Conservation (phyloP, 2,888 invertebrate species). For the Suillia variegata region DNA sequence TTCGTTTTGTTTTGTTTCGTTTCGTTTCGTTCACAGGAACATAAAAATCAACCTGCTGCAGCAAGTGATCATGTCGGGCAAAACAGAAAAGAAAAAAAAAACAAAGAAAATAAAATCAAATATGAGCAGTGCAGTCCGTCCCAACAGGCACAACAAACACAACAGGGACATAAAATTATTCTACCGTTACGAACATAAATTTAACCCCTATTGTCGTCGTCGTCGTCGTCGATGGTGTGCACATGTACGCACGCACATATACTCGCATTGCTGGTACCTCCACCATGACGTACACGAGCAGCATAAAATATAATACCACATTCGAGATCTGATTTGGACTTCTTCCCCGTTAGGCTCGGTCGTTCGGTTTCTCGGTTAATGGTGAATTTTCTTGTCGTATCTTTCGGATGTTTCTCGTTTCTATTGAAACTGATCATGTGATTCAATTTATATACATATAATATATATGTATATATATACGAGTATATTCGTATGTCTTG, state of each 20-base stretch:
- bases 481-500: no score
- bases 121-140: neutral
- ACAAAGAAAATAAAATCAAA: neutral
- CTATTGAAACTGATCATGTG: constrained; percentile 16
- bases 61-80: constrained; percentile 21
- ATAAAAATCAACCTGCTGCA: constrained; percentile 25
- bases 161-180: constrained; percentile 34
- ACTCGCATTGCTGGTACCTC: no score
- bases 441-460: neutral
- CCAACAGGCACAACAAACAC: constrained; percentile 1
- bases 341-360: neutral
- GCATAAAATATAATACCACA: no score
- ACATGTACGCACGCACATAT: neutral
- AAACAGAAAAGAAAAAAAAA: constrained; percentile 1
- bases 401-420: constrained; percentile 13
- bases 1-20: no score
- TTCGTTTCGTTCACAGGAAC: constrained; percentile 15
- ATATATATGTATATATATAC: no score
- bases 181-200: constrained; percentile 48
- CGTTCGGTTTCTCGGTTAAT: no score
- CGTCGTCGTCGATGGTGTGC: neutral
- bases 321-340: constrained; percentile 21
- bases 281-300: no score
- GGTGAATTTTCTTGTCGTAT: no score
- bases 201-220: constrained; percentile 47